Conservation (phyloP, 2,113 vertebrate genomes). For the Urocolius indicus region DNA sequence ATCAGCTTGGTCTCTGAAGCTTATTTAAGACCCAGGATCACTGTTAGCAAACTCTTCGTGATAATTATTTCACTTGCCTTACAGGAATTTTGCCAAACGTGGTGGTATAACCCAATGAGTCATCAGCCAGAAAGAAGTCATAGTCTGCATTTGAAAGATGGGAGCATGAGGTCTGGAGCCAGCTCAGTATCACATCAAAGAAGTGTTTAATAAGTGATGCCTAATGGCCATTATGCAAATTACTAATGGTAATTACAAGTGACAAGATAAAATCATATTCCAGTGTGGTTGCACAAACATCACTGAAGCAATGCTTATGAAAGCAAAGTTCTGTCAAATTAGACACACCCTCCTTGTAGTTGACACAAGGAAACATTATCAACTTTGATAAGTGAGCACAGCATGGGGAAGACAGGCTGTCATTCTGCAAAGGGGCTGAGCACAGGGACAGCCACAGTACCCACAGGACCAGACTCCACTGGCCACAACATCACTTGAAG, state of each 20-base stretch:
- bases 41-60: constrained; percentile 19
- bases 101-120: constrained; percentile 32
- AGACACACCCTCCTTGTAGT: constrained; percentile 56
- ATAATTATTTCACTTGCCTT: constrained; percentile 45
- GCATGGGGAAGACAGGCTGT: rapidly evolving
- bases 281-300: constrained; percentile 53
- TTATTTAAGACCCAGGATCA: constrained; percentile 1
- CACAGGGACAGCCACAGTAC: background rate
- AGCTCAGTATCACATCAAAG: constrained; percentile 64
- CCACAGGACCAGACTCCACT: background rate
- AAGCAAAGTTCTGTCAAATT: background rate
- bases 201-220: constrained; percentile 41
- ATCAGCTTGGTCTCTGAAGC: background rate
- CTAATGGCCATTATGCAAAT: constrained; percentile 63
- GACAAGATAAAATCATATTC: constrained; percentile 67
- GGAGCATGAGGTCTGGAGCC: constrained; percentile 36
- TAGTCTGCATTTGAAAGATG: constrained; percentile 50
- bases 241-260: constrained; percentile 52
- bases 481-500: background rate
- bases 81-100: constrained; percentile 18
- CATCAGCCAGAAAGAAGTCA: constrained; percentile 25
- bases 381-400: background rate
- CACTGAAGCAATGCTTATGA: constrained; percentile 57
- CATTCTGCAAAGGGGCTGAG: background rate
- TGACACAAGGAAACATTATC: constrained; percentile 45